phyloP scores from a whole-genome alignment of 2,797 vertebrate genomes.

The Anguilla anguilla region DNA sequence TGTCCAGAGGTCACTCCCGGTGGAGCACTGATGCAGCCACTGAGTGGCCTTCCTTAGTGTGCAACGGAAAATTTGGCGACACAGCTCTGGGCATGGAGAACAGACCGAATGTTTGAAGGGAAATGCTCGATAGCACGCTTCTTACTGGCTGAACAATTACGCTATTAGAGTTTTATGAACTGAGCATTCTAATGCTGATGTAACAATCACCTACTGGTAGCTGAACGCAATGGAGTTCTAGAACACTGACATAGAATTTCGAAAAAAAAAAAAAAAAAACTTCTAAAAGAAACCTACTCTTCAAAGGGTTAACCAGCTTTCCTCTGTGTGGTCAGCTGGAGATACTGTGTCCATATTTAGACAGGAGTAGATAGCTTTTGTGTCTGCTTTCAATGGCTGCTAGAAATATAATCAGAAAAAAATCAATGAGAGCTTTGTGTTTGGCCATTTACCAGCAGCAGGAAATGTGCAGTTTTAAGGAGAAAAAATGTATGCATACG shows the following conservation, averaged over 20 bases:
- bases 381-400: background rate
- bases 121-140: too few species aligned
- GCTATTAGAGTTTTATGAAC: too few species aligned
- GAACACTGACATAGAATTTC: too few species aligned
- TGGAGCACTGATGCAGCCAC: background rate
- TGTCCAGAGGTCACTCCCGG: background rate
- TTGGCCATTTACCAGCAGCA: background rate
- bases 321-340: background rate
- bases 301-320: too few species aligned
- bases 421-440: background rate
- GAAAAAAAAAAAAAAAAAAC: too few species aligned
- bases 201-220: too few species aligned
- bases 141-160: too few species aligned
- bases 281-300: too few species aligned
- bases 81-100: background rate
- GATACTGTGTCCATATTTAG: background rate
- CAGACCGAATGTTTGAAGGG: too few species aligned
- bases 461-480: background rate
- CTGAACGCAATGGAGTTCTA: too few species aligned
- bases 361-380: background rate
- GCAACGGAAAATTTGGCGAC: background rate
- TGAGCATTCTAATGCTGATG: too few species aligned
- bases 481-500: background rate
- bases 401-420: background rate
- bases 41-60: background rate